Evolutionary conservation across 1,140 invertebrate species (phyloP), one percentile per base, ranked within the genome.

Genomic region (Latrodectus geometricus): DNA sequence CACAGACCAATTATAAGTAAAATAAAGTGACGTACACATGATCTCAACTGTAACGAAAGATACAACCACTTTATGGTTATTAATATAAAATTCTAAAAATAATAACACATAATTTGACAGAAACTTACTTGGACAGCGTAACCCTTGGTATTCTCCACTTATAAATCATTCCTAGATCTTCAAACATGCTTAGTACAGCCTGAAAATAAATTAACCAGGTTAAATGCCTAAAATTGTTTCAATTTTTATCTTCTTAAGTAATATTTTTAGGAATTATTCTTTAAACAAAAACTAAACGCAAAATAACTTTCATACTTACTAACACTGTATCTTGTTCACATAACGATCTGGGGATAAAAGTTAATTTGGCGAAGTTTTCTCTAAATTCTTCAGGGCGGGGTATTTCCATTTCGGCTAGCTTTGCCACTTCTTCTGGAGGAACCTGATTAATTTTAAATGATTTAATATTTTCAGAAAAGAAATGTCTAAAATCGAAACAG

Each of bases 181-280:
- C 92, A 90, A 95, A 94, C 93, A 95, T 95, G 88, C 93, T 93
- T 21, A 95, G 89, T 0, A 93, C 92, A 79, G 94, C 94, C 94
- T 91, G 93, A 91, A 86, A 87, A 86, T 85, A 89, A 90, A 89
- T 90, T 89, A 61, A 61, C 5, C 35, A 35, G 1, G 2, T 35
- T 3, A 35, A 35, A 35, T 3, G 35, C 35, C 5, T 5, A 35
- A 35, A 35, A 35, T 3, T 35, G 1, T 35, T 5, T 35, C 1
- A 35, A 5, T 35, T 35, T 35, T 35, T 35, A 35, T 35, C 5
- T 35, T 35, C 5, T 35, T 5, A 35, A 35, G 5, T 35, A 35
- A 35, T 35, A 35, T 35, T 35, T 35, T 35, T 1, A 35, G 1
- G 35, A 35, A 8, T 17, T 61, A 17, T 61, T 61, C 8, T 14